Evolutionary conservation across 2,888 invertebrate genomes (phyloP).

Genomic region (Apoderus coryli): DNA sequence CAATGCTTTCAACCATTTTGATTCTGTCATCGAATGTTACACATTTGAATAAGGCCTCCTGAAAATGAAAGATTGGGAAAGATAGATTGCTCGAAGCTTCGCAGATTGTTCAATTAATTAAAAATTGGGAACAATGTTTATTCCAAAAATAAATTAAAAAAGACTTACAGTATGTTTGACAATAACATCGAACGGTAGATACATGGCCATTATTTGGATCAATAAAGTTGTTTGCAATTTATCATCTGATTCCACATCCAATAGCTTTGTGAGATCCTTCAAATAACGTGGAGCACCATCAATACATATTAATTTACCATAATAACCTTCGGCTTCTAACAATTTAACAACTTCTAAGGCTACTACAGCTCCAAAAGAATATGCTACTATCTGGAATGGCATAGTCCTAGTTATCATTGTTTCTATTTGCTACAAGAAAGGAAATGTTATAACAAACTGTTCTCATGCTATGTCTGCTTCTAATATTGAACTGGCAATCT

Average conservation of each 20-base stretch:
- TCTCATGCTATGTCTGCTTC: no score
- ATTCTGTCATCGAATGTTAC: conserved; percentile 35
- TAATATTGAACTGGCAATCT: no score
- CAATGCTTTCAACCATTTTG: conserved; percentile 7
- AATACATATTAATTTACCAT: conserved; percentile 53
- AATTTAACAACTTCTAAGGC: conserved; percentile 60
- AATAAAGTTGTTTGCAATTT: conserved; percentile 39
- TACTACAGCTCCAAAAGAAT: conserved; percentile 76
- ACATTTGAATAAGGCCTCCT: conserved; percentile 35
- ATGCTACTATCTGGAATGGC: no score
- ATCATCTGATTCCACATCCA: conserved; percentile 32
- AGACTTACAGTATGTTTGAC: conserved; percentile 26
- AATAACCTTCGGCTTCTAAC: conserved; percentile 50
- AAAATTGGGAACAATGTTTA: conserved; percentile 5
- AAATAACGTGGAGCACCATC: conserved; percentile 58
- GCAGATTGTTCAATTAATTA: conserved; percentile 1
- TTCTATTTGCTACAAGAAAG: no score
- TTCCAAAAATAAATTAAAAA: no score
- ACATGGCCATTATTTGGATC: conserved; percentile 35
- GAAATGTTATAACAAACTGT: no score
- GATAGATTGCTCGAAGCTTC: no score
- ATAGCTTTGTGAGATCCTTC: conserved; percentile 39
- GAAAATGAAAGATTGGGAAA: conserved; percentile 13
- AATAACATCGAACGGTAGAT: conserved; percentile 32
- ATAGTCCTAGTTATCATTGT: no score